Conservation (phyloP, 2,797 vertebrate species). For the Oreortyx pictus region DNA sequence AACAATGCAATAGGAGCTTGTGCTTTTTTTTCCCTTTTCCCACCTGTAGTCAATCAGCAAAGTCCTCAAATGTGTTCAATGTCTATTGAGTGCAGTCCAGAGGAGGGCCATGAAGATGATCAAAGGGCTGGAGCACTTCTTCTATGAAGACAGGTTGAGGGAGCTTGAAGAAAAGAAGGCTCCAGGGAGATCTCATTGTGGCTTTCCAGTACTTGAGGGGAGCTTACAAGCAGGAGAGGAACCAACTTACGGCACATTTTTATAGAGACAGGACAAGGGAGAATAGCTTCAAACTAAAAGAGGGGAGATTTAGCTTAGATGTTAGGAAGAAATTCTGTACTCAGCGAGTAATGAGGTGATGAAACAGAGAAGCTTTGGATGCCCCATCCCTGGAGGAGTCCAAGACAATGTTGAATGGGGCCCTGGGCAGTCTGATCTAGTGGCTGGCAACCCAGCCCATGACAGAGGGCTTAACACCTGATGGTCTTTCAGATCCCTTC, state of each 20-base stretch:
- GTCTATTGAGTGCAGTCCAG: neutral
- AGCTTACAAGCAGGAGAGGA: neutral
- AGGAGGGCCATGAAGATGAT: neutral
- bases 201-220: too few species aligned
- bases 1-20: conserved; percentile 13
- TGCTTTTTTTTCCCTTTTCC: neutral
- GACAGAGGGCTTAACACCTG: neutral
- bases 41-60: conserved; percentile 11
- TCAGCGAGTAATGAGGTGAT: neutral
- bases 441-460: neutral
- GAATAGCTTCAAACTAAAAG: neutral
- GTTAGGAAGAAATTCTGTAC: neutral
- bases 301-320: neutral
- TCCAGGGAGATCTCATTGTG: neutral
- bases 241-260: neutral
- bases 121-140: neutral
- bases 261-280: neutral
- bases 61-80: neutral
- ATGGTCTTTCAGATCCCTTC: neutral
- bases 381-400: neutral
- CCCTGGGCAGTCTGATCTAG: neutral
- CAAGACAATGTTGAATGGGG: neutral
- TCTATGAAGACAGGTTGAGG: neutral
- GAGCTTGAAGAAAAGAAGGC: neutral
- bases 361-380: neutral